Base-by-base conservation (phyloP, 2,113 vertebrate species). In the Zeus faber region DNA sequence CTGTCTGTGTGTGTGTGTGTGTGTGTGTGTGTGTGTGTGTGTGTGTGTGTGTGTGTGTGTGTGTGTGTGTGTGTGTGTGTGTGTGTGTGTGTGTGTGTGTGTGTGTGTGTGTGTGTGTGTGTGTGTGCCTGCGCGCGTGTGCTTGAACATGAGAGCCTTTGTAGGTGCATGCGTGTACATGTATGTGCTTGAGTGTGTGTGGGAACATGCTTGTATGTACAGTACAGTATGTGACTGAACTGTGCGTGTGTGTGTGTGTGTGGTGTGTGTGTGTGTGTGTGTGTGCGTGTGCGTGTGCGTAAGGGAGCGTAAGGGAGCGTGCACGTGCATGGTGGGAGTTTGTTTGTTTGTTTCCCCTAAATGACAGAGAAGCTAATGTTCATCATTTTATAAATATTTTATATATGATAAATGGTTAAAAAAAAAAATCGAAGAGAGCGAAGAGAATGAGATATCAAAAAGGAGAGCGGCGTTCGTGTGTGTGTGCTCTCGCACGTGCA, bases 1-100 rank as follows among this genome's bases (percentile, higher is more conserved):
- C 73, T 79, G 49, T 74, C 71, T 79, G 81, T 62, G 77, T 85
- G 25, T 24, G 81, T 81, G 73, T 81, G 75, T 69, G 72, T 52
- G 66, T 79, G 72, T 70, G 67, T 63, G 63, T 77, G 6, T 69
- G 16, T 58, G 63, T 62, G 54, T 72, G 69, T 77, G 72, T 29
- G 54, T 66, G 27, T 20, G 25, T 33, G 54, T 33, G 17, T n/a
- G 25, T 40, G 39, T 29, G 55, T 7, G 26, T n/a, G 46, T 18
- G 45, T 49, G 7, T 25, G 23, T 29, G 48, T 14, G 37, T 33
- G 49, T 20, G 54, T 54, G 29, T 54, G 62, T 27, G 0, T 58
- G 41, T 47, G 64, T 9, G 39, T 35, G 43, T 23, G 37, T 24
- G 55, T 49, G 27, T 49, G 55, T 52, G 48, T 68, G 22, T 58